phyloP scores from a whole-genome alignment of 2,113 vertebrate species.

The Entosphenus tridentatus region DNA sequence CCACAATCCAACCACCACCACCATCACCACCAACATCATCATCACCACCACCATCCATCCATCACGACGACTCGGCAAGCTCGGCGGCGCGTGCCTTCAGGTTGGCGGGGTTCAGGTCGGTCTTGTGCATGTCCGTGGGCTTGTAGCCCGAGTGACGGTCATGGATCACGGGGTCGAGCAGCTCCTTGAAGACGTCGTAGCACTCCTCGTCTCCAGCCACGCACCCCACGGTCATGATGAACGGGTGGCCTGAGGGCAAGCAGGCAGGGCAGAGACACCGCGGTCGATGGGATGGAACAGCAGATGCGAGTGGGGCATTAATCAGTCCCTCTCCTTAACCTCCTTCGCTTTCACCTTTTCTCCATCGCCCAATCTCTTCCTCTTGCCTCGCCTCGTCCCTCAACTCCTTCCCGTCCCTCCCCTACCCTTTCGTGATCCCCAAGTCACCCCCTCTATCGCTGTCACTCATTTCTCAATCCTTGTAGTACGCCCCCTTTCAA shows the following conservation, averaged over 20 bases:
- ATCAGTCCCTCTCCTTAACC: neutral
- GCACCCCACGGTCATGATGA: constrained; percentile 81
- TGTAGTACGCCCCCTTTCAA: no score
- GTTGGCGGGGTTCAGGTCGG: constrained; percentile 73
- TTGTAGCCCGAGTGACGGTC: constrained; percentile 72
- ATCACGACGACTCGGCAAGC: neutral
- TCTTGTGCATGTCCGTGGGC: constrained; percentile 65
- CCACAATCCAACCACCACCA: neutral
- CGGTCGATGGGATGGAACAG: neutral
- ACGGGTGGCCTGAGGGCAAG: constrained; percentile 45
- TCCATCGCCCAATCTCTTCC: neutral
- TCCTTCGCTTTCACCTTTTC: neutral
- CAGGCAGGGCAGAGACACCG: neutral
- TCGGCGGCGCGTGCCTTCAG: constrained; percentile 34
- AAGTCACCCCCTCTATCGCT: no score
- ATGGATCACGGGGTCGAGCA: constrained; percentile 61
- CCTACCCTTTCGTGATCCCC: no score
- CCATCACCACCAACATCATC: neutral
- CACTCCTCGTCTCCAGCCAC: constrained; percentile 65
- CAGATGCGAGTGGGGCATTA: neutral
- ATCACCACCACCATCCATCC: neutral
- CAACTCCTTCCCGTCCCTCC: no score
- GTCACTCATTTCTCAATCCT: no score
- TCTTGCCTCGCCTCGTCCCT: no score
- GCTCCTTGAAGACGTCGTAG: constrained; percentile 50